Evolutionary conservation across 1,140 invertebrate genomes (phyloP).

Genomic region (Sesamia nonagrioides): DNA sequence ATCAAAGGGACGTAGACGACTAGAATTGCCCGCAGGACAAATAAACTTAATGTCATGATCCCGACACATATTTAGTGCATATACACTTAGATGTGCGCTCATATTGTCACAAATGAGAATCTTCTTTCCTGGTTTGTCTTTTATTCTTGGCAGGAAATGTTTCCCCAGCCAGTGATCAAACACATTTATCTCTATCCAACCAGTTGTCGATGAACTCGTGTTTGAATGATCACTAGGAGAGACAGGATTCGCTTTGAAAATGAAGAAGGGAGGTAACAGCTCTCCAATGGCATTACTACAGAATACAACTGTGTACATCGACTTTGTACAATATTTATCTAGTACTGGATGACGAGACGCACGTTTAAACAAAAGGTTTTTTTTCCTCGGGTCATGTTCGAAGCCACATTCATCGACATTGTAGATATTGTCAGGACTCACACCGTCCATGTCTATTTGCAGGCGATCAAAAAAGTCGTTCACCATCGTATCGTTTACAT

Average conservation of each 20-base stretch:
- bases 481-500: not conserved
- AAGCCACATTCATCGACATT: not conserved
- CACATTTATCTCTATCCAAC: constrained; percentile 1
- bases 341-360: not conserved
- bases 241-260: constrained; percentile 1
- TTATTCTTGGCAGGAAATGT: not conserved
- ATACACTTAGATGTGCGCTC: not conserved
- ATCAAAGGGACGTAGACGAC: not conserved
- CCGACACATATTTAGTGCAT: not conserved
- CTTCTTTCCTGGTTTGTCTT: constrained; percentile 1
- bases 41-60: not conserved
- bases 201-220: not conserved
- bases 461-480: constrained; percentile 15
- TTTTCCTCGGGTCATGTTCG: not conserved
- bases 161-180: constrained; percentile 4
- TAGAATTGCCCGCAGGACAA: not conserved
- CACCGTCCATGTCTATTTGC: not conserved
- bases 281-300: constrained; percentile 12
- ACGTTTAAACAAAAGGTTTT: not conserved
- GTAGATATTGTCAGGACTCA: constrained; percentile 3
- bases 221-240: not conserved
- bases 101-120: not conserved
- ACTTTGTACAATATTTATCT: not conserved
- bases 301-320: not conserved
- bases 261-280: not conserved